Percentiles rank a stretch among this genome's conserved stretches.
These are phyloP conservation scores for Columba livia DNA, from an alignment of 2,113 vertebrate species.

Conservation along the genomic window DNA sequence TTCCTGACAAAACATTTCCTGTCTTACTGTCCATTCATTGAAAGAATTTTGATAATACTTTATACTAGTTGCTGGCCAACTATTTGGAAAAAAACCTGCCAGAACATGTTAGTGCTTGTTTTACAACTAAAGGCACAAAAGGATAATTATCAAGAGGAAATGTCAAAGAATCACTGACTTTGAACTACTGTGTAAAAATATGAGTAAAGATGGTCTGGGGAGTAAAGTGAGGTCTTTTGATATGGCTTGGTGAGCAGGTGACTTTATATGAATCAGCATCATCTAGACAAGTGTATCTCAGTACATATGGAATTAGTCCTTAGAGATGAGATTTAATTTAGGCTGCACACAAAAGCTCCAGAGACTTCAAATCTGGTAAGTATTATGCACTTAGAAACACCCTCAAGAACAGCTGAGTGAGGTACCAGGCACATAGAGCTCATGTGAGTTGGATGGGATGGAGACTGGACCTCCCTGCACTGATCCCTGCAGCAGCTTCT, in stretches of 20 bases:
- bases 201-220: background rate
- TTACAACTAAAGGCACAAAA: slow-evolving; percentile 36
- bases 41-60: slow-evolving; percentile 42
- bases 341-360: background rate
- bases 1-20: slow-evolving; percentile 32
- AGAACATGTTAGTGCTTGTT: slow-evolving; percentile 57
- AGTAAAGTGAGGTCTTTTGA: background rate
- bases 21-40: slow-evolving; percentile 6
- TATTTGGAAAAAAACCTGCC: slow-evolving; percentile 28
- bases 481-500: background rate
- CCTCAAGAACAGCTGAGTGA: background rate
- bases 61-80: slow-evolving; percentile 18
- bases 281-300: background rate
- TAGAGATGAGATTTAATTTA: background rate
- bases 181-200: background rate
- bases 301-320: background rate
- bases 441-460: background rate
- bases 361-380: background rate
- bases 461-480: background rate
- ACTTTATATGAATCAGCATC: background rate
- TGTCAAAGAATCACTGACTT: slow-evolving; percentile 19
- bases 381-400: background rate
- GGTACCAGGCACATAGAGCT: background rate
- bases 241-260: background rate
- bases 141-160: slow-evolving; percentile 61